Evolutionary conservation across 2,888 invertebrate genomes (phyloP).

Genomic region (Adela reaumurella): DNA sequence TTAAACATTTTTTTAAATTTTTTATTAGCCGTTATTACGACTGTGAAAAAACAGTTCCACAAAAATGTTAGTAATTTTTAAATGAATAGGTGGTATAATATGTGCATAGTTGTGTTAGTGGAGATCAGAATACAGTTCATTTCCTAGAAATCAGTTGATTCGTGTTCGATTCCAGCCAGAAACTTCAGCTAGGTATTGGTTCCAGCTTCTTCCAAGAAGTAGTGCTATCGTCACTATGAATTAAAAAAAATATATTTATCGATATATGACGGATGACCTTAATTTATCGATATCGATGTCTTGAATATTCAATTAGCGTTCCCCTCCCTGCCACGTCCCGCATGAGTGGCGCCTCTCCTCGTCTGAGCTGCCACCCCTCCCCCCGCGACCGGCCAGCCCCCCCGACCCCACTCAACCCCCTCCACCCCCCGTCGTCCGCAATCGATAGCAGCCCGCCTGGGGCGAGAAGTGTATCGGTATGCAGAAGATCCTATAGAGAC

Average conservation of each 20-base stretch:
- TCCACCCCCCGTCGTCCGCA: conserved; percentile 16
- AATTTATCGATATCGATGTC: conserved; percentile 18
- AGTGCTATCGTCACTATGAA: too few species aligned
- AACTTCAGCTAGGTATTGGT: too few species aligned
- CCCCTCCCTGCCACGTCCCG: conserved; percentile 33
- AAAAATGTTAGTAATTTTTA: too few species aligned
- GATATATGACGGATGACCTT: too few species aligned
- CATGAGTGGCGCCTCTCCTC: conserved; percentile 46
- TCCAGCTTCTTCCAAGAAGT: too few species aligned
- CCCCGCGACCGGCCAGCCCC: conserved; percentile 6
- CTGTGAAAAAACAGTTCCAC: too few species aligned
- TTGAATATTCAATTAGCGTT: conserved; percentile 37
- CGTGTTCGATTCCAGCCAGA: conserved; percentile 10
- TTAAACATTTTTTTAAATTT: too few species aligned
- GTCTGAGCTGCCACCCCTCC: conserved; percentile 25
- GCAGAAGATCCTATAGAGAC: not conserved
- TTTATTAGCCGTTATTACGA: too few species aligned
- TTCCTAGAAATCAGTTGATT: conserved; percentile 16
- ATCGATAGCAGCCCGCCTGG: conserved; percentile 37
- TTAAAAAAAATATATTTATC: too few species aligned
- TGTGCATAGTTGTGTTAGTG: conserved; percentile 21
- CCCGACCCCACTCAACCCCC: conserved; percentile 15
- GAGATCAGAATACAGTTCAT: too few species aligned
- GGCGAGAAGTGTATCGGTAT: conserved; percentile 6
- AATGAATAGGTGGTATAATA: conserved; percentile 36